Percentiles rank a stretch among this genome's conserved stretches.
phyloP scores from a whole-genome alignment of 2,888 invertebrate genomes.

The Noctua pronuba region DNA sequence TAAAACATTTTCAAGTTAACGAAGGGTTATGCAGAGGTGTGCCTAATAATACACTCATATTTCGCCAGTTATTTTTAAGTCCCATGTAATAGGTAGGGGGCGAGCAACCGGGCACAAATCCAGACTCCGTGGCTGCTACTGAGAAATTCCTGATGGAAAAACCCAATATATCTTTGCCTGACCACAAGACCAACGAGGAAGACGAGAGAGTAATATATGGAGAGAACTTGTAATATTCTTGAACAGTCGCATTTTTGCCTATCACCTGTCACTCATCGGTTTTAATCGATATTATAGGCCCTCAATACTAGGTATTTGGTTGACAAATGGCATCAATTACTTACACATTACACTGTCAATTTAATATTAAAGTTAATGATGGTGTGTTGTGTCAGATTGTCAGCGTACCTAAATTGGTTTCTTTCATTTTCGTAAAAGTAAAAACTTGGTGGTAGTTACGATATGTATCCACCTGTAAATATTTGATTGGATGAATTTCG shows the following conservation, averaged over 20 bases:
- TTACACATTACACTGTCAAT: background rate
- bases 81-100: too few relatives aligned
- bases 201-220: too few relatives aligned
- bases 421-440: background rate
- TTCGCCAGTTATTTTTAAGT: too few relatives aligned
- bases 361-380: conserved; percentile 1
- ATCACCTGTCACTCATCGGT: background rate
- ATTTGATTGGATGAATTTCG: conserved; percentile 8
- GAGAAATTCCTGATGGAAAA: too few relatives aligned
- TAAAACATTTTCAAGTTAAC: background rate
- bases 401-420: conserved; percentile 13
- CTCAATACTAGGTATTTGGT: background rate
- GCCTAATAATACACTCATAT: too few relatives aligned
- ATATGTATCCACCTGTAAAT: conserved; percentile 10
- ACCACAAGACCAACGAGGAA: too few relatives aligned
- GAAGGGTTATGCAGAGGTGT: too few relatives aligned
- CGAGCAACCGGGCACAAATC: too few relatives aligned
- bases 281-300: background rate
- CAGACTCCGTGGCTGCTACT: too few relatives aligned
- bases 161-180: too few relatives aligned
- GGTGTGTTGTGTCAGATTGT: background rate
- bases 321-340: background rate
- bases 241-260: background rate
- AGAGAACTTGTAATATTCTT: background rate
- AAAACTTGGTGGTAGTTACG: background rate